Base-by-base conservation (phyloP, 1,140 invertebrate genomes). In the Drosophila pruinosa region DNA sequence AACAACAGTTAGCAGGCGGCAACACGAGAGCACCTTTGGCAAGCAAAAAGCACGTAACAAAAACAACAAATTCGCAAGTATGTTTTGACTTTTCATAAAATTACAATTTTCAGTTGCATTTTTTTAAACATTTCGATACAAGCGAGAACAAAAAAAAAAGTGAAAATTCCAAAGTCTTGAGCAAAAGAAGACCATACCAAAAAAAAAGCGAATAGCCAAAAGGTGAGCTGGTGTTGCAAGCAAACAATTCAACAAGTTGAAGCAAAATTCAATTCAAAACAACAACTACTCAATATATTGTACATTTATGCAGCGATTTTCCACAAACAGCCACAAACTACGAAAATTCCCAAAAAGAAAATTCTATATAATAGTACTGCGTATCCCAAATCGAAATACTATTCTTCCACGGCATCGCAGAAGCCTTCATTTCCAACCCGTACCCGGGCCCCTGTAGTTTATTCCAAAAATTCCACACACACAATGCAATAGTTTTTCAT, bases 401-500 rank as follows among this genome's bases (percentile, higher is more conserved):
- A 75, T 88, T 88, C 82, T 88, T 88, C 82, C 77, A 88, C 82
- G 82, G 82, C 72, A 88, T 88, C 82, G 83, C 78, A 88, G 82
- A 88, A 88, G 82, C 75, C 81, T 89, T 89, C 78, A 85, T 85
- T 85, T 85, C 81, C 81, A 86, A 82, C 41, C 62, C 59, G 56
- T 56, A 61, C 39, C 45, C 31, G 22, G 34, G 43, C 77, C 82
- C 48, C 54, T 67, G 53, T 59, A 54, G 0, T 47, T 72, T 48
- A 34, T 8, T n/a, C n/a, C 19, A 70, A 82, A 76, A 88, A 70
- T 59, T 77, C 31, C 59, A 78, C 82, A 88, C 83, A 88, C 83
- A 71, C 82, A 82, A 88, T 88, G 82, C 82, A 88, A 88, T 88
- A 88, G 82, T 88, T 88, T 88, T 76, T 88, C 83, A 88, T 88